These are phyloP conservation scores for Salarias fasciatus DNA, from an alignment of 2,797 vertebrate genomes.

Conservation along the genomic window DNA sequence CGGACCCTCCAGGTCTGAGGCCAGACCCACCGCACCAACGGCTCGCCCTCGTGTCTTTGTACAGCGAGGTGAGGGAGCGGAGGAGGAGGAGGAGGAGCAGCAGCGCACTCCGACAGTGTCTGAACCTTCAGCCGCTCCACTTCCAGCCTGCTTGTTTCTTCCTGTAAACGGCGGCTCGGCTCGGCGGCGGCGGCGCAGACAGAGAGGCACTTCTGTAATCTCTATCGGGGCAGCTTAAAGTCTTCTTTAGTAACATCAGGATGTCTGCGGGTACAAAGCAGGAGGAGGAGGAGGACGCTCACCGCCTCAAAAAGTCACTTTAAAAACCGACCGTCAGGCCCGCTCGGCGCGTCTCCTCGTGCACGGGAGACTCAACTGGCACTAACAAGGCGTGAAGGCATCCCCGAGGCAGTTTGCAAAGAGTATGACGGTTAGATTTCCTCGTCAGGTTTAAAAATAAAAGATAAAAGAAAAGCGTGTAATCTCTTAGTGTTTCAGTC, in stretches of 20 bases:
- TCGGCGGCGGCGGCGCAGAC: constrained; percentile 25
- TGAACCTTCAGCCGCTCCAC: constrained; percentile 26
- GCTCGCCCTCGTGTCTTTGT: too few relatives aligned
- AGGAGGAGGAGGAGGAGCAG: too few relatives aligned
- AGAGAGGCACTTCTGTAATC: constrained; percentile 70
- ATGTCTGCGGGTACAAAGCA: constrained; percentile 7
- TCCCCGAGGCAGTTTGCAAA: too few relatives aligned
- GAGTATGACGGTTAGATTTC: too few relatives aligned
- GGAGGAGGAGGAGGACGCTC: neutral
- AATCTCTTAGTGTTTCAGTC: constrained; percentile 48
- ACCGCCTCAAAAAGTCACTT: neutral
- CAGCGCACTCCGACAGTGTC: constrained; percentile 8
- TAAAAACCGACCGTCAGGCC: too few relatives aligned
- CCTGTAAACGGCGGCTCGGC: too few relatives aligned
- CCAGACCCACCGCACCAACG: too few relatives aligned
- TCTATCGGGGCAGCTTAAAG: constrained; percentile 43
- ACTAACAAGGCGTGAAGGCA: too few relatives aligned
- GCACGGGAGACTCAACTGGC: too few relatives aligned
- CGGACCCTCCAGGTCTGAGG: too few relatives aligned
- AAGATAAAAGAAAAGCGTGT: neutral
- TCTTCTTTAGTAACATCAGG: constrained; percentile 34
- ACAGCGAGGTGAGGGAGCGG: constrained; percentile 42
- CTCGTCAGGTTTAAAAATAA: constrained; percentile 3
- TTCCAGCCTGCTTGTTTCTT: too few relatives aligned
- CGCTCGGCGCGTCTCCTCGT: too few relatives aligned